These are phyloP conservation scores for Tapera naevia DNA, from an alignment of 2,797 vertebrate genomes.

Conservation along the genomic window DNA sequence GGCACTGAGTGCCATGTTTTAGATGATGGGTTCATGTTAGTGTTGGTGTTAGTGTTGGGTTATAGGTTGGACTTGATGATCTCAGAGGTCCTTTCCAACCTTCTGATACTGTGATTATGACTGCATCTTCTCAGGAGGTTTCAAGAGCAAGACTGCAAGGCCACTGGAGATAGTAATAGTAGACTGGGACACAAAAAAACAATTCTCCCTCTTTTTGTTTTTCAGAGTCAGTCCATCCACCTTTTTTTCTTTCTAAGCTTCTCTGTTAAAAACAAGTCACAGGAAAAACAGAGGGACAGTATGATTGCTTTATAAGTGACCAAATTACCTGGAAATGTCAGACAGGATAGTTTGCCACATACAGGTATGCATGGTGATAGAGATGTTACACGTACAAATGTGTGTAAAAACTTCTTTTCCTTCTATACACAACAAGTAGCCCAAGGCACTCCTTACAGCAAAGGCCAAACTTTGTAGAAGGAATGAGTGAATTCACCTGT, in stretches of 20 bases:
- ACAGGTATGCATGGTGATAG: rapidly evolving
- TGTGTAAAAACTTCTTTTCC: rapidly evolving
- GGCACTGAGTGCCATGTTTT: too few relatives aligned
- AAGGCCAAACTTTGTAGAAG: background rate
- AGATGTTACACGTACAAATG: background rate
- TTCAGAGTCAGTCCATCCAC: background rate
- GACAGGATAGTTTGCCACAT: background rate
- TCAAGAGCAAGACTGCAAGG: background rate
- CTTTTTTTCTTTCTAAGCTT: background rate
- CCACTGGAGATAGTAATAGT: background rate
- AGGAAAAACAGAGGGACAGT: background rate
- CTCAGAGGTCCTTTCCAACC: too few relatives aligned
- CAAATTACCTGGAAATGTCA: background rate
- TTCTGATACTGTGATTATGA: too few relatives aligned
- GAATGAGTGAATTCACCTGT: background rate
- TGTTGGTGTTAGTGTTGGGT: too few relatives aligned
- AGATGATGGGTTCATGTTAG: too few relatives aligned
- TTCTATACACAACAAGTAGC: background rate
- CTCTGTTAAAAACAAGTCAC: background rate
- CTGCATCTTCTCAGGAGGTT: background rate
- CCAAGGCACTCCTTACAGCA: background rate
- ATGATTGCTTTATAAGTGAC: background rate
- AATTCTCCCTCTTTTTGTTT: background rate
- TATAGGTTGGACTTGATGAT: too few relatives aligned
- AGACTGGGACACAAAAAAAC: background rate